Conservation (phyloP, 2,888 invertebrate species). For the Lamellibrachia columna region DNA sequence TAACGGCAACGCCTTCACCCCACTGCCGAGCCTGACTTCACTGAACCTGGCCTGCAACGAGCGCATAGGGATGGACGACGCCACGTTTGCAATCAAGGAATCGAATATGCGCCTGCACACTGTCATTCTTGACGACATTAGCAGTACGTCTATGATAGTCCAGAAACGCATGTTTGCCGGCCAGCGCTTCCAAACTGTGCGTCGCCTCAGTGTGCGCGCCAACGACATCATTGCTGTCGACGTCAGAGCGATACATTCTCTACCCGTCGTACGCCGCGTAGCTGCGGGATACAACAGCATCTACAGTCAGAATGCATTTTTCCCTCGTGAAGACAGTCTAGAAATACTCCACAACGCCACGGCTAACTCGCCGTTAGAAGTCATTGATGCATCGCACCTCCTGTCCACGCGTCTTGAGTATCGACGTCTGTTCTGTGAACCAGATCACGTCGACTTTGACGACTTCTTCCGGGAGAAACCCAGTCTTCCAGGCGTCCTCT, state of each 20-base stretch:
- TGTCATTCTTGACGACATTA: neutral
- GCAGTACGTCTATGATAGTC: neutral
- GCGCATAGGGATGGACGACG: neutral
- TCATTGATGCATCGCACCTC: neutral
- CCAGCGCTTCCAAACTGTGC: neutral
- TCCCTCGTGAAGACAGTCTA: neutral
- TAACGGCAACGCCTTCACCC: neutral
- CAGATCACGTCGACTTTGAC: neutral
- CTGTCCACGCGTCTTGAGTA: neutral
- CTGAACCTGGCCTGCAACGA: neutral
- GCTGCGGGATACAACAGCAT: neutral
- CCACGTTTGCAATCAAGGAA: neutral
- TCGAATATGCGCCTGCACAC: neutral
- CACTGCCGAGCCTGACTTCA: neutral
- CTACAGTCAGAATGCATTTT: neutral
- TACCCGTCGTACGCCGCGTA: neutral
- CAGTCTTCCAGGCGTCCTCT: neutral
- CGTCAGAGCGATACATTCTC: neutral
- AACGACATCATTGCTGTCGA: neutral
- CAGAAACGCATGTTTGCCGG: neutral
- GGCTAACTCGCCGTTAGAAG: neutral
- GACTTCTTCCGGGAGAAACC: neutral
- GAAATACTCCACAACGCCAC: neutral
- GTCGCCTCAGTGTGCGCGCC: neutral
- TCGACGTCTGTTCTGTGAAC: neutral